Evolutionary conservation across 1,140 invertebrate genomes (phyloP).

Genomic region (Zaprionus davidi): DNA sequence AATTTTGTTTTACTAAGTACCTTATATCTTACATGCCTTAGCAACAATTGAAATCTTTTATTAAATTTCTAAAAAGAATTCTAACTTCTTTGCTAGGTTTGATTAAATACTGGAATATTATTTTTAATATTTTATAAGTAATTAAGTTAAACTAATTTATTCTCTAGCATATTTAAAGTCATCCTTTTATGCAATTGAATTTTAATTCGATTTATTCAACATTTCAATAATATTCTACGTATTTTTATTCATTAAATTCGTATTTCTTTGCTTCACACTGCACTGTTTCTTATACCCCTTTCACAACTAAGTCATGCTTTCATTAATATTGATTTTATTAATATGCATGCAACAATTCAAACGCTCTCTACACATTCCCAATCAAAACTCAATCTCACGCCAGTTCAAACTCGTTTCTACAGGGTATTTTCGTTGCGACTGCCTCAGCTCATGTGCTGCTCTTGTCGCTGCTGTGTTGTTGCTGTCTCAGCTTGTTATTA

Average conservation of each 20-base stretch:
- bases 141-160: too few species aligned
- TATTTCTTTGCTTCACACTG: not conserved
- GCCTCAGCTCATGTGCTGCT: not conserved
- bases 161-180: too few species aligned
- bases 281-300: too few species aligned
- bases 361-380: not conserved
- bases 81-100: too few species aligned
- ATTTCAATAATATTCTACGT: not conserved
- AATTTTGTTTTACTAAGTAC: not conserved
- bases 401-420: conserved; percentile 8
- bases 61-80: too few species aligned
- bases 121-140: too few species aligned
- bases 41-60: too few species aligned
- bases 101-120: too few species aligned
- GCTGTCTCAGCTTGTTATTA: conserved; percentile 58
- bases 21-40: too few species aligned
- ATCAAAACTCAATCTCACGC: not conserved
- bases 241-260: too few species aligned
- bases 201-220: not conserved
- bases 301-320: not conserved
- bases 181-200: not conserved
- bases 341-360: not conserved
- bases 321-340: not conserved
- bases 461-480: not conserved
- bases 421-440: conserved; percentile 30